Percentiles rank a stretch among this genome's conserved stretches.
Evolutionary conservation across 2,888 invertebrate species (phyloP).

Genomic region (Drosophila fungiperda): DNA sequence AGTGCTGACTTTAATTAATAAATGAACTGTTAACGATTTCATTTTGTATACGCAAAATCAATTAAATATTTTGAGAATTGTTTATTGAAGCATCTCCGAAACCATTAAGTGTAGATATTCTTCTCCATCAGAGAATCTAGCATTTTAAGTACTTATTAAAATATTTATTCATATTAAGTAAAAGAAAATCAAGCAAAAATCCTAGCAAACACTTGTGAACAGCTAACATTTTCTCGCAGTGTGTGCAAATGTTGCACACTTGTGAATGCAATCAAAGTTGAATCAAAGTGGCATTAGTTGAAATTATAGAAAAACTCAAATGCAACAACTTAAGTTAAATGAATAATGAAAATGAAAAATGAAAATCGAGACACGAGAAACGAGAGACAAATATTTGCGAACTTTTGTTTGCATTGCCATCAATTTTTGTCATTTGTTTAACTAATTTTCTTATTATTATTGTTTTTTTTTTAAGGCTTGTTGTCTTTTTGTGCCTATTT

Average conservation of each 20-base stretch:
- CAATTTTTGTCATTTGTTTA: slow-evolving; percentile 78
- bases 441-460: slow-evolving; percentile 45
- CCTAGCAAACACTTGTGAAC: accelerated
- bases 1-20: background rate
- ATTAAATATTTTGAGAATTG: background rate
- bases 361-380: background rate
- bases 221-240: slow-evolving; percentile 7
- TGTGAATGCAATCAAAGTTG: slow-evolving; percentile 61
- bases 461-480: background rate
- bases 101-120: too few relatives aligned
- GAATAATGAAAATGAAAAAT: slow-evolving; percentile 2
- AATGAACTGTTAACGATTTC: background rate
- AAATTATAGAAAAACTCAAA: slow-evolving; percentile 71
- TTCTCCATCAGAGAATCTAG: too few relatives aligned
- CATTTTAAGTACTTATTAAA: too few relatives aligned
- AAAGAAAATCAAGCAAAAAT: background rate
- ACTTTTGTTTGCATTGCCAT: slow-evolving; percentile 77
- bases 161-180: too few relatives aligned
- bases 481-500: slow-evolving; percentile 7
- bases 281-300: slow-evolving; percentile 74
- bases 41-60: background rate
- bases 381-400: slow-evolving; percentile 69
- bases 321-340: slow-evolving; percentile 47
- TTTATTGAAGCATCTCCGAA: background rate
- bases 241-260: slow-evolving; percentile 24